Evolutionary conservation across 2,797 vertebrate species (phyloP).

Genomic region (Melanotaenia pygmaea): DNA sequence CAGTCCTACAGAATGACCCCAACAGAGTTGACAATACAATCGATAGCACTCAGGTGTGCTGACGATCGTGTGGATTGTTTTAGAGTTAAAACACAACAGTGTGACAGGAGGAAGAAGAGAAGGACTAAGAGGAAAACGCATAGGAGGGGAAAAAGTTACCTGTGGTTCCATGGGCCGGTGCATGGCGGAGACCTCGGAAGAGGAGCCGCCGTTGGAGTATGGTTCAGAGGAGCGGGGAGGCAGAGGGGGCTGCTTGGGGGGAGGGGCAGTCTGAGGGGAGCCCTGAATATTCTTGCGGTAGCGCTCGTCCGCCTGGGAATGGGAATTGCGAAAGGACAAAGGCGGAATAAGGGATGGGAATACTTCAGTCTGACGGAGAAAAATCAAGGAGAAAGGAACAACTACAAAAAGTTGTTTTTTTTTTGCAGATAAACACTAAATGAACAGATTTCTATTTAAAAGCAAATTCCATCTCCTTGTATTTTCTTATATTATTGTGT

Average conservation of each 20-base stretch:
- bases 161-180: slow-evolving; percentile 96
- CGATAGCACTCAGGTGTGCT: no score
- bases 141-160: slow-evolving; percentile 80
- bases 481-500: not conserved
- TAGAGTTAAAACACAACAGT: not conserved
- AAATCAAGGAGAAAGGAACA: slow-evolving; percentile 43
- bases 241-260: slow-evolving; percentile 93
- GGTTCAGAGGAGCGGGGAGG: slow-evolving; percentile 94
- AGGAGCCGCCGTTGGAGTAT: slow-evolving; percentile 92
- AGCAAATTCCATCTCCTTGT: slow-evolving; percentile 37
- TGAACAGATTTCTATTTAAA: not conserved
- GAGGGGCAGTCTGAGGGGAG: slow-evolving; percentile 94
- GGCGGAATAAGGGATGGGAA: slow-evolving; percentile 10
- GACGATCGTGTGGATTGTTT: no score
- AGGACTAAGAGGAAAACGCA: not conserved
- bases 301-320: slow-evolving; percentile 90
- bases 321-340: slow-evolving; percentile 24
- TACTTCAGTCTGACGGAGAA: not conserved
- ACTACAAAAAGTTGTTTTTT: not conserved
- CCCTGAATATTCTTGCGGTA: slow-evolving; percentile 97
- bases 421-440: not conserved
- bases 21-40: no score
- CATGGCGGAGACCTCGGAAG: slow-evolving; percentile 89
- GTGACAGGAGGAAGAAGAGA: not conserved
- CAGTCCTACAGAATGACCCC: no score